Base-by-base conservation (phyloP, 2,113 vertebrate genomes). In the Ailurus styani region DNA sequence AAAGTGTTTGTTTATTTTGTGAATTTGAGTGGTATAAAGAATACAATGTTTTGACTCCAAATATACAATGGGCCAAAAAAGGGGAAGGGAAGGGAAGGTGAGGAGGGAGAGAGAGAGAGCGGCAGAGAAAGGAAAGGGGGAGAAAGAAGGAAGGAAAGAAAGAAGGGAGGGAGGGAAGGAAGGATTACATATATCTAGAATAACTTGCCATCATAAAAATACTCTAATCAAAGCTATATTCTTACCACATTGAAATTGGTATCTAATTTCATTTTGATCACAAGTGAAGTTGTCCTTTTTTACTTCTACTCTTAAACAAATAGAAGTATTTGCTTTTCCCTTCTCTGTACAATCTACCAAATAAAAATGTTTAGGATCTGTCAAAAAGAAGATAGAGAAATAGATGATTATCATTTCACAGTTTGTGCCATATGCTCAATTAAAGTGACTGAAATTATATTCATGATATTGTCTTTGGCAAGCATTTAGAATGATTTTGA, bases 231-330 rank as follows among this genome's bases (percentile, higher is more conserved):
- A 12, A 29, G n/a, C 31, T 34, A 8, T 57, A 29, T 40, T 79
- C 90, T 95, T 55, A 97, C 91, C 89, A 87, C 97, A 98, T 0
- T 2, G 0, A 83, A 94, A 82, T 0, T 0, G 0, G 14, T 94
- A 96, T 5, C 0, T 0, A 75, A 96, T 17, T 1, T 77, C 7
- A 0, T 0, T 0, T 25, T 0, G 0, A 0, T 0, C 0, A 72
- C 97, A 97, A 5, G 0, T 0, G 6, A 0, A 1, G 0, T 0
- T 0, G 3, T 0, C 0, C 0, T 0, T 0, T 1, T 0, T 27
- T 12, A 60, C 0, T 0, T 9, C 0, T 97, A 78, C 17, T 21
- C 88, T 0, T 83, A 98, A 87, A 55, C 37, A 82, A 55, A 98
- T 40, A 21, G 97, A 95, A 52, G 31, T 96, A 81, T 92, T 0